A percentile compares a stretch with the other conserved stretches of the same genome.
phyloP scores from a whole-genome alignment of 2,113 vertebrate species.

The Pyxicephalus adspersus region DNA sequence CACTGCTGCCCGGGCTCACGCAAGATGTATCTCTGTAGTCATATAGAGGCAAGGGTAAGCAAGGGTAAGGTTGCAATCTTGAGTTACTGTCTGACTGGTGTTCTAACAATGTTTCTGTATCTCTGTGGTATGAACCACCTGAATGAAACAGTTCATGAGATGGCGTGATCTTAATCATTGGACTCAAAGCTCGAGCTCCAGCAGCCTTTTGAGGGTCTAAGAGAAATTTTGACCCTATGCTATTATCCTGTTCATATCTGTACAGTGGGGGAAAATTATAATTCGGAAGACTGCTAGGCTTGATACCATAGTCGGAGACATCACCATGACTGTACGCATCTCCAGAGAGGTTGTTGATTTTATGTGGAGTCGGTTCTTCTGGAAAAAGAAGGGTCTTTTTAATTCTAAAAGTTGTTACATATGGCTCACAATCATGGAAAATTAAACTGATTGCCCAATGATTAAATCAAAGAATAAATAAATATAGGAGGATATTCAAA shows the following conservation, averaged over 20 bases:
- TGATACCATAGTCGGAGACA: conserved; percentile 85
- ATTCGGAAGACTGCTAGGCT: conserved; percentile 80
- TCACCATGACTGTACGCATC: conserved; percentile 82
- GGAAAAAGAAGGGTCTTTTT: conserved; percentile 84
- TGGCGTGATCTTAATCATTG: conserved; percentile 96
- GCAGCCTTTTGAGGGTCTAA: conserved; percentile 76
- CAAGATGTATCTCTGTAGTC: conserved; percentile 94
- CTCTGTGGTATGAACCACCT: conserved; percentile 78
- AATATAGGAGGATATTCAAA: conserved; percentile 17
- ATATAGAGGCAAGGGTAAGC: too few species aligned
- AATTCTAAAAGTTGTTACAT: conserved; percentile 74
- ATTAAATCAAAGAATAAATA: background rate
- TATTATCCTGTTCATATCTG: conserved; percentile 82
- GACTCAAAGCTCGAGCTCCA: conserved; percentile 85
- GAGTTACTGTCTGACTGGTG: conserved; percentile 70
- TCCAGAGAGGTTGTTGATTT: conserved; percentile 83
- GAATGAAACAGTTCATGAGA: conserved; percentile 91
- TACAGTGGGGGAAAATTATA: conserved; percentile 73
- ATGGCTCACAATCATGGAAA: conserved; percentile 67
- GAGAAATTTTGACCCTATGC: conserved; percentile 83
- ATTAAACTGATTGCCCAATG: conserved; percentile 46
- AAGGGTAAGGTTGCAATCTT: conserved; percentile 78
- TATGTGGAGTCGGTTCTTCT: conserved; percentile 91
- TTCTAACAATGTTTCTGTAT: conserved; percentile 82
- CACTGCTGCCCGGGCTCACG: conserved; percentile 97